Evolutionary conservation across 2,888 invertebrate genomes (phyloP).

Genomic region (Leptinotarsa juncta): DNA sequence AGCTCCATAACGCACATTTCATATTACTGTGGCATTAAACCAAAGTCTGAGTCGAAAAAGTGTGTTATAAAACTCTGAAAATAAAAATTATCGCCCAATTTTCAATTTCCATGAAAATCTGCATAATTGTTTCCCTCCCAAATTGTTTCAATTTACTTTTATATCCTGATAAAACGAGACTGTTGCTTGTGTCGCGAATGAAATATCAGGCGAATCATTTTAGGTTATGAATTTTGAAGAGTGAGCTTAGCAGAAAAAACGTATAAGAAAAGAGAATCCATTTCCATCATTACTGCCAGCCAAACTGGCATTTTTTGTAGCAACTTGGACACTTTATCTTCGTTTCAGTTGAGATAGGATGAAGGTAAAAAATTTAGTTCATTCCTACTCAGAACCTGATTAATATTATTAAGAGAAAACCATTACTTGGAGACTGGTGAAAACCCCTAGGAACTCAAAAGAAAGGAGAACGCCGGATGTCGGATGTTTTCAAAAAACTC

Average conservation of each 20-base stretch:
- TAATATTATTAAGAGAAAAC: too few species aligned
- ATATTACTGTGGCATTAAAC: background rate
- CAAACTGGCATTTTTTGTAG: background rate
- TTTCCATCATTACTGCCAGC: constrained; percentile 2
- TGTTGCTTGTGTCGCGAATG: constrained; percentile 31
- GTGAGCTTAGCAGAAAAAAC: background rate
- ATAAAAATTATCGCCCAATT: constrained; percentile 45
- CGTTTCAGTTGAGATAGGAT: background rate
- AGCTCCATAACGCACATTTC: constrained; percentile 8
- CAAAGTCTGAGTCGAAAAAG: constrained; percentile 19
- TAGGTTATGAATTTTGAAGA: constrained; percentile 21
- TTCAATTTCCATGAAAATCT: constrained; percentile 45
- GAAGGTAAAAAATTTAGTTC: too few species aligned
- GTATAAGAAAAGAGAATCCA: background rate
- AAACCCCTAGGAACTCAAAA: too few species aligned
- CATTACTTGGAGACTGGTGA: too few species aligned
- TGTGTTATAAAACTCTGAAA: constrained; percentile 40
- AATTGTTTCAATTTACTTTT: constrained; percentile 48
- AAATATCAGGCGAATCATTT: constrained; percentile 42
- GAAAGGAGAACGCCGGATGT: too few species aligned
- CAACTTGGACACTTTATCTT: background rate
- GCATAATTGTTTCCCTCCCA: constrained; percentile 43
- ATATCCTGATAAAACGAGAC: constrained; percentile 41
- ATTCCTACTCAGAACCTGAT: too few species aligned
- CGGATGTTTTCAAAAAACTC: too few species aligned